These are phyloP conservation scores for Hemicentrotus pulcherrimus DNA, from an alignment of 35 echinoderm and acorn worm genomes.

Conservation along the genomic window DNA sequence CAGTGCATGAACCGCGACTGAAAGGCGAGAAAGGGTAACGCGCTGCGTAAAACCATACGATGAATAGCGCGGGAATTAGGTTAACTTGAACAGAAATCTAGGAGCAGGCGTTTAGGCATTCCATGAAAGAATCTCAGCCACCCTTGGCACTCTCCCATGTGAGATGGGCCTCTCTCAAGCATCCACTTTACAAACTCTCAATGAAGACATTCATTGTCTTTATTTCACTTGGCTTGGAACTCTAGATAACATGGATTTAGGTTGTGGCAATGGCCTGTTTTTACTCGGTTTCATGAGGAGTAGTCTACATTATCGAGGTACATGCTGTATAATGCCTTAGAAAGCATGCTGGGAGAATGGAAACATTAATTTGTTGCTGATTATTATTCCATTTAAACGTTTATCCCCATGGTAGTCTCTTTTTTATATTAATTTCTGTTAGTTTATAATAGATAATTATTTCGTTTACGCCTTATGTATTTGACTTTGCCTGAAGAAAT, in stretches of 20 bases:
- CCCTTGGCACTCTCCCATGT: background rate
- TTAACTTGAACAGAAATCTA: background rate
- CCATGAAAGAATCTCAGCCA: background rate
- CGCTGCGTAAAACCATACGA: background rate
- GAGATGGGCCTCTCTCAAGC: background rate
- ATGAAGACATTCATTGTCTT: constrained; percentile 5
- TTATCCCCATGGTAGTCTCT: too few species aligned
- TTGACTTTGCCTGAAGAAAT: too few species aligned
- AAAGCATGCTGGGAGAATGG: too few species aligned
- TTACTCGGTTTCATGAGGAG: background rate
- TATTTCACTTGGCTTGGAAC: constrained; percentile 1
- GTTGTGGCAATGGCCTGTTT: constrained; percentile 1
- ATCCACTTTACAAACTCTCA: background rate
- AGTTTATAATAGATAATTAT: too few species aligned
- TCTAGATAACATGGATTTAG: background rate
- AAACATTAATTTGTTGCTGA: too few species aligned
- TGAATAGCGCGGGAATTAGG: background rate
- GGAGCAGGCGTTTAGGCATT: background rate
- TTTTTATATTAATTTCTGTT: too few species aligned
- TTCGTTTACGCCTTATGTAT: too few species aligned
- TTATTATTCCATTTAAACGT: too few species aligned
- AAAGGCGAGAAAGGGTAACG: background rate
- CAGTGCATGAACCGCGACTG: background rate
- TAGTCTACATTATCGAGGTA: background rate
- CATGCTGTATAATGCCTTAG: too few species aligned